phyloP scores from a whole-genome alignment of 2,888 invertebrate species.

The Mechanitis mazaeus region DNA sequence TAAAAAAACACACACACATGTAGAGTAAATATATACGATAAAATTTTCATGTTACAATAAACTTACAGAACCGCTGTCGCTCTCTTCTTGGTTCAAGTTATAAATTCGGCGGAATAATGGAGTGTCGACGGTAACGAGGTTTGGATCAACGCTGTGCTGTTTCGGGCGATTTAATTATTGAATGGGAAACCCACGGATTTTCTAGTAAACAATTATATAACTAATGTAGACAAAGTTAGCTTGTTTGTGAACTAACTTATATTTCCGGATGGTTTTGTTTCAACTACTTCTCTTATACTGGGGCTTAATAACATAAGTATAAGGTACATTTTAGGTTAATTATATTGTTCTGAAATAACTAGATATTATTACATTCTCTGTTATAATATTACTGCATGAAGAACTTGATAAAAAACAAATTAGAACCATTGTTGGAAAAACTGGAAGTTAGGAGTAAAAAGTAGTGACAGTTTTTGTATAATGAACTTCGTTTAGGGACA shows the following conservation, averaged over 20 bases:
- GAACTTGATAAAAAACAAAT: too few relatives aligned
- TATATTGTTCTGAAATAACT: background rate
- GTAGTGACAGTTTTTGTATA: background rate
- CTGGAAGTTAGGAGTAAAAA: slow-evolving; percentile 1
- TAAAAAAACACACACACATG: too few relatives aligned
- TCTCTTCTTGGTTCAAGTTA: slow-evolving; percentile 6
- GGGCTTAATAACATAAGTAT: background rate
- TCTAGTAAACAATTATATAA: slow-evolving; percentile 25
- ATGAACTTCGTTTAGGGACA: slow-evolving; percentile 3
- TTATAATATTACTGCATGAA: too few relatives aligned
- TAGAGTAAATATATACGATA: background rate
- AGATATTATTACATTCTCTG: too few relatives aligned
- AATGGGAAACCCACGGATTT: slow-evolving; percentile 22
- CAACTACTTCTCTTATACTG: background rate
- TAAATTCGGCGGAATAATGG: slow-evolving; percentile 35
- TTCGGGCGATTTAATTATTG: slow-evolving; percentile 32
- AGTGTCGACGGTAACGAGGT: slow-evolving; percentile 35
- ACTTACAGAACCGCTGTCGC: background rate
- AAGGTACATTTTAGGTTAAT: background rate
- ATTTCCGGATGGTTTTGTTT: slow-evolving; percentile 13
- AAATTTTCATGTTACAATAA: background rate
- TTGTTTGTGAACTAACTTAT: slow-evolving; percentile 19
- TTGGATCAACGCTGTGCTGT: slow-evolving; percentile 31
- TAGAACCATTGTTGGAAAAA: too few relatives aligned
- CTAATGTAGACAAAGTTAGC: slow-evolving; percentile 20